These are phyloP conservation scores for Poeciliopsis turrubarensis DNA, from an alignment of 2,113 vertebrate genomes.

Conservation along the genomic window DNA sequence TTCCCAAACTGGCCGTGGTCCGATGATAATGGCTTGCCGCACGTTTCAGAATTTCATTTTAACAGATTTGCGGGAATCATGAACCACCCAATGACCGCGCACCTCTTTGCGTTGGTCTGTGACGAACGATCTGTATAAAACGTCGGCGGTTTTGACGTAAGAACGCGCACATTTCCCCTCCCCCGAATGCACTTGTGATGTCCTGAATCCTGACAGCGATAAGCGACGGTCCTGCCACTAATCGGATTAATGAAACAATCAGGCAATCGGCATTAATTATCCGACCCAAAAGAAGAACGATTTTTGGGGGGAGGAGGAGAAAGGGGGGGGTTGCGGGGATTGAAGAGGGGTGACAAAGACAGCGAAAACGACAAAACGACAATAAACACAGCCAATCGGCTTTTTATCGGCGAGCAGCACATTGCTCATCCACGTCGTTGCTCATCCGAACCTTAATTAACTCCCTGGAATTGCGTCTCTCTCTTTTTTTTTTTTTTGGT, in stretches of 20 bases:
- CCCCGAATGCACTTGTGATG: conserved; percentile 42
- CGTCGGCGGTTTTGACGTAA: background rate
- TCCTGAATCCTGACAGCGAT: conserved; percentile 44
- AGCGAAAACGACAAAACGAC: conserved; percentile 54
- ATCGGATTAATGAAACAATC: conserved; percentile 69
- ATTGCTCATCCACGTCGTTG: conserved; percentile 69
- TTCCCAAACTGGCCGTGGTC: too few relatives aligned
- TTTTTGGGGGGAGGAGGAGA: background rate
- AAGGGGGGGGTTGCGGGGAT: background rate
- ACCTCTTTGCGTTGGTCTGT: background rate
- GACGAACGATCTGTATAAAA: background rate
- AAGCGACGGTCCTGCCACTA: conserved; percentile 44
- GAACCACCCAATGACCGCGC: background rate
- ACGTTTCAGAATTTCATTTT: background rate
- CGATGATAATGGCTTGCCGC: background rate
- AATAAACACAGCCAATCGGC: conserved; percentile 62
- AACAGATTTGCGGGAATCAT: background rate
- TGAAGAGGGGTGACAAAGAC: background rate
- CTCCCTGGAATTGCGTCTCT: conserved; percentile 60
- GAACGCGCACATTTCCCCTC: conserved; percentile 44
- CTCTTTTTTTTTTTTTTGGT: conserved; percentile 7
- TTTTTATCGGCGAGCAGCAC: conserved; percentile 71
- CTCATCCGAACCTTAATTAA: conserved; percentile 71
- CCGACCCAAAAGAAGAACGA: conserved; percentile 13
- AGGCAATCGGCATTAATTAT: conserved; percentile 58